These are phyloP conservation scores for Cryptophagus acutangulus DNA, from an alignment of 2,888 invertebrate species.

Conservation along the genomic window DNA sequence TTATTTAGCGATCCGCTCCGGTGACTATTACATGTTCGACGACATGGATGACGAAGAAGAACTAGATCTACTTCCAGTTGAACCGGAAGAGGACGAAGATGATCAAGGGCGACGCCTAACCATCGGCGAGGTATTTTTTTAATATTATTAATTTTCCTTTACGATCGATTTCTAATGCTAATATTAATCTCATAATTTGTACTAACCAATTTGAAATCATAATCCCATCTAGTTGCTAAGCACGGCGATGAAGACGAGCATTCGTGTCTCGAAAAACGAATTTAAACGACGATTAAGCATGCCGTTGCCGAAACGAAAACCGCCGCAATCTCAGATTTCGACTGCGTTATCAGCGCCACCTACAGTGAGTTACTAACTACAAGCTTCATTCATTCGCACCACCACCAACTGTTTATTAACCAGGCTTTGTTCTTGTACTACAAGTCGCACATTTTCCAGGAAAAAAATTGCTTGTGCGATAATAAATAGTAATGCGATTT, in stretches of 20 bases:
- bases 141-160: too few species aligned
- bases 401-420: neutral
- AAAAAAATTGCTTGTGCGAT: neutral
- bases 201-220: too few species aligned
- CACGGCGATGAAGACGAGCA: conserved; percentile 67
- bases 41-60: conserved; percentile 81
- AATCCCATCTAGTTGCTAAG: conserved; percentile 65
- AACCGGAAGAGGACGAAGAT: conserved; percentile 18
- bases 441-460: neutral
- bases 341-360: conserved; percentile 46
- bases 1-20: conserved; percentile 86
- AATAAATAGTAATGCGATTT: conserved; percentile 3
- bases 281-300: conserved; percentile 37
- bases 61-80: conserved; percentile 49
- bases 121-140: neutral
- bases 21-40: conserved; percentile 99
- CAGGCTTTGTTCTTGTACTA: conserved; percentile 10
- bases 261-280: conserved; percentile 43
- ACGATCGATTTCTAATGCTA: too few species aligned
- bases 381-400: conserved; percentile 10
- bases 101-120: neutral
- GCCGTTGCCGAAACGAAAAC: conserved; percentile 48
- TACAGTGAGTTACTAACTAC: conserved; percentile 42
- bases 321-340: conserved; percentile 49
- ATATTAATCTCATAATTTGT: too few species aligned